Evolutionary conservation across 2,888 invertebrate genomes (phyloP).

Genomic region (Kuschelorhynchus macadamiae): DNA sequence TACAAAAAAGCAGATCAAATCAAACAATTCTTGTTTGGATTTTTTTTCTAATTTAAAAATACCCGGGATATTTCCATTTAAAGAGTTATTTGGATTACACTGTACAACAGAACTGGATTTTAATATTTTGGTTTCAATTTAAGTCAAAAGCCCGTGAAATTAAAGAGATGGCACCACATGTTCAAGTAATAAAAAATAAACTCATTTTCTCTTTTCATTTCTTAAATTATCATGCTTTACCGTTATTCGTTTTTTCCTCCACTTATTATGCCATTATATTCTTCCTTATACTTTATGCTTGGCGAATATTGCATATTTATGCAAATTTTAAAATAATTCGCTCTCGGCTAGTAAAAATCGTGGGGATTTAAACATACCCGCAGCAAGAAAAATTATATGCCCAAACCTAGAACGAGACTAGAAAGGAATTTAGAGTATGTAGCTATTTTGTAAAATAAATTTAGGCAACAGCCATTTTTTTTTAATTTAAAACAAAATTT

Average conservation of each 20-base stretch:
- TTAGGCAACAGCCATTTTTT: no score
- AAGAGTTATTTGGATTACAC: no score
- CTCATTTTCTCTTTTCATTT: conserved; percentile 16
- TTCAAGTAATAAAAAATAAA: conserved; percentile 18
- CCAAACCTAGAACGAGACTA: not conserved
- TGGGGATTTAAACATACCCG: conserved; percentile 18
- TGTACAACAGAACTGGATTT: no score
- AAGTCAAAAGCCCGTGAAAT: conserved; percentile 26
- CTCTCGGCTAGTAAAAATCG: conserved; percentile 32
- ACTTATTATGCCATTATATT: conserved; percentile 33
- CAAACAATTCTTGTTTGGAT: no score
- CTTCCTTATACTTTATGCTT: conserved; percentile 26
- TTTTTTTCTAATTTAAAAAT: no score
- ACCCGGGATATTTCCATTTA: no score
- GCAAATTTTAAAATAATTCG: conserved; percentile 25
- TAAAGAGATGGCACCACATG: conserved; percentile 24
- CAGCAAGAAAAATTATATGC: conserved; percentile 13
- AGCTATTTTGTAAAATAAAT: no score
- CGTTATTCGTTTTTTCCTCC: conserved; percentile 12
- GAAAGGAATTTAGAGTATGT: no score
- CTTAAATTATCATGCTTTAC: conserved; percentile 21
- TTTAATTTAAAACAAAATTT: no score
- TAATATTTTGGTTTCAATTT: no score
- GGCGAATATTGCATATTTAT: conserved; percentile 36
- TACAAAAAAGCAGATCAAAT: no score